Conservation (phyloP, 2,888 invertebrate genomes). For the Acrobasis repandana region DNA sequence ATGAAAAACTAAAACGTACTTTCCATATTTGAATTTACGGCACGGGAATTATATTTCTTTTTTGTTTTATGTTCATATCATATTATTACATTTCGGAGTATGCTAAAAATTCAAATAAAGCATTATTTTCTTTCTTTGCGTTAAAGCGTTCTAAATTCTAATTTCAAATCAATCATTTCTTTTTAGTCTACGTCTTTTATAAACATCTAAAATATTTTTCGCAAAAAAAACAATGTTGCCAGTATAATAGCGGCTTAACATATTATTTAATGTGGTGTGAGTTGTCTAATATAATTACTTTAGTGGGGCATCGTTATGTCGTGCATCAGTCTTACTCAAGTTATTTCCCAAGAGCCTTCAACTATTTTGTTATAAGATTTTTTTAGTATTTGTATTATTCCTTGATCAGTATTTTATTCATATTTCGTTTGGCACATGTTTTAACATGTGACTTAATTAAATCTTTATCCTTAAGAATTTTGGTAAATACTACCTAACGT, state of each 20-base stretch:
- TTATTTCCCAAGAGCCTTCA: conserved; percentile 50
- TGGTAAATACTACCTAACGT: not conserved
- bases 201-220: not conserved
- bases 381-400: conserved; percentile 3
- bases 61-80: no score
- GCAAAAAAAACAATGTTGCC: conserved; percentile 2
- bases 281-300: conserved; percentile 71
- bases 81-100: no score
- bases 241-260: conserved; percentile 3
- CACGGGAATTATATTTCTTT: not conserved
- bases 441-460: not conserved
- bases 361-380: conserved; percentile 32
- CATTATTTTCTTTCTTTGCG: not conserved
- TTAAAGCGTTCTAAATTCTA: not conserved
- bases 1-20: conserved; percentile 5
- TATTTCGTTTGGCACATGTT: not conserved
- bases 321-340: conserved; percentile 47
- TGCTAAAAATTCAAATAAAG: not conserved
- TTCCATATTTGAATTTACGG: conserved; percentile 1
- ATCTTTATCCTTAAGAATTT: not conserved
- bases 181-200: not conserved
- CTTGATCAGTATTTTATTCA: not conserved
- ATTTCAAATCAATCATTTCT: not conserved
- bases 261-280: conserved; percentile 48
- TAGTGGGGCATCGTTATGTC: conserved; percentile 42